phyloP scores from a whole-genome alignment of 1,140 invertebrate genomes.

The Ctenoplectra terminalis region DNA sequence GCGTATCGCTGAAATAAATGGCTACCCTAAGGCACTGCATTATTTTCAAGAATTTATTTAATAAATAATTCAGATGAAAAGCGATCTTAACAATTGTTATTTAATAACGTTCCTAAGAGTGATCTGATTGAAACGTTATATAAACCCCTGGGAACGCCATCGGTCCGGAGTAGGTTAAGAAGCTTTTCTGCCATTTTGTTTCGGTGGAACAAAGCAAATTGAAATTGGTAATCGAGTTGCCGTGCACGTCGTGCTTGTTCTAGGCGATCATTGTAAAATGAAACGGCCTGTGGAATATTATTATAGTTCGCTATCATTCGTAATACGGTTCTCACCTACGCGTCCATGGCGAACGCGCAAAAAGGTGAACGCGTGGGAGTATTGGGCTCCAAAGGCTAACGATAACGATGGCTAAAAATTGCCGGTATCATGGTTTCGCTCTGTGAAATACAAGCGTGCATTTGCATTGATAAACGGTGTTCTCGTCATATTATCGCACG shows the following conservation, averaged over 20 bases:
- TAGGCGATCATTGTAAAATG: not conserved
- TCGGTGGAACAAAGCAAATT: not conserved
- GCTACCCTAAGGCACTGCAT: too few relatives aligned
- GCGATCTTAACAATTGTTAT: too few relatives aligned
- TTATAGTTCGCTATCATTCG: not conserved
- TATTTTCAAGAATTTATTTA: too few relatives aligned
- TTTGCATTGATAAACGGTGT: not conserved
- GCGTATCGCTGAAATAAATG: too few relatives aligned
- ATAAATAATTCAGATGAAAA: too few relatives aligned
- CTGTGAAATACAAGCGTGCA: slow-evolving; percentile 4
- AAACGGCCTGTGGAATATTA: not conserved
- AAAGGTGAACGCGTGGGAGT: slow-evolving; percentile 23
- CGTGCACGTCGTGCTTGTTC: not conserved
- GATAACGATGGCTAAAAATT: slow-evolving; percentile 17
- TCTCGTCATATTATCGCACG: not conserved
- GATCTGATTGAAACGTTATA: too few relatives aligned
- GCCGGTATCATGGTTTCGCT: not conserved
- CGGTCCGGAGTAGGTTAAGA: too few relatives aligned
- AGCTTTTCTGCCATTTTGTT: not conserved
- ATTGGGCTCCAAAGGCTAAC: slow-evolving; percentile 9
- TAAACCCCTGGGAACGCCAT: too few relatives aligned
- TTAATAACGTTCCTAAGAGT: too few relatives aligned
- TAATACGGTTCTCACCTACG: slow-evolving; percentile 12
- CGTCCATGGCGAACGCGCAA: not conserved
- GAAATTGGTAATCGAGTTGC: not conserved